Evolutionary conservation across 30 jellyfish, hydroid and myxozoan species (phyloP), one percentile per base, ranked within the genome.

Genomic region (Morbakka virulenta): DNA sequence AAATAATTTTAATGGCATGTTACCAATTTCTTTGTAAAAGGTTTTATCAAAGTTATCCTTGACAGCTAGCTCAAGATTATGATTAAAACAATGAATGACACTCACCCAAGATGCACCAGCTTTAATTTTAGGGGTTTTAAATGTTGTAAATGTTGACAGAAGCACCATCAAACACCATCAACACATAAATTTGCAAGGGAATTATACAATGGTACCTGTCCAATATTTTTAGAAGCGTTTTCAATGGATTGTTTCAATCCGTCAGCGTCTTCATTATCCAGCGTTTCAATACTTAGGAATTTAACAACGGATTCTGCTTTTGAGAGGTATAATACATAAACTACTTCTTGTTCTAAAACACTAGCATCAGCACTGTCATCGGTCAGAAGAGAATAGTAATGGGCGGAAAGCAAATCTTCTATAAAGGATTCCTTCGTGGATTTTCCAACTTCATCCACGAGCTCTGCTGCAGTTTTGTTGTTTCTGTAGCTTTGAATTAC

Each of bases 141-240:
- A n/a, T n/a, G n/a, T n/a, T n/a, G n/a, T n/a, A n/a, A n/a, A n/a
- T n/a, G n/a, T n/a, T n/a, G n/a, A n/a, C n/a, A n/a, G n/a, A n/a
- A n/a, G n/a, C n/a, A n/a, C n/a, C n/a, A n/a, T n/a, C 67, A 27
- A 25, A 84, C 88, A 27, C 88, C 88, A 62, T 76, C 88, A 62
- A 62, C 72, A 35, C 49, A 31, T 4, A 76, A 28, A 29, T 72
- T 72, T 20, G 49, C 27, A 20, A 77, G 24, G 26, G 30, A 28
- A 6, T 61, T 32, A 4, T 0, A 34, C 6, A 76, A 3, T 31
- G 31, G 33, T 30, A n/a, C 31, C 23, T 62, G 62, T 20, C 86
- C 88, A 64, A 77, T 35, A 32, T 72, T 77, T 0, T 23, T 0
- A 52, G 65, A 77, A 57, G 87, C 87, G 6, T 17, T 41, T 36